Evolutionary conservation across 2,113 vertebrate species (phyloP).

Genomic region (Anseranas semipalmata): DNA sequence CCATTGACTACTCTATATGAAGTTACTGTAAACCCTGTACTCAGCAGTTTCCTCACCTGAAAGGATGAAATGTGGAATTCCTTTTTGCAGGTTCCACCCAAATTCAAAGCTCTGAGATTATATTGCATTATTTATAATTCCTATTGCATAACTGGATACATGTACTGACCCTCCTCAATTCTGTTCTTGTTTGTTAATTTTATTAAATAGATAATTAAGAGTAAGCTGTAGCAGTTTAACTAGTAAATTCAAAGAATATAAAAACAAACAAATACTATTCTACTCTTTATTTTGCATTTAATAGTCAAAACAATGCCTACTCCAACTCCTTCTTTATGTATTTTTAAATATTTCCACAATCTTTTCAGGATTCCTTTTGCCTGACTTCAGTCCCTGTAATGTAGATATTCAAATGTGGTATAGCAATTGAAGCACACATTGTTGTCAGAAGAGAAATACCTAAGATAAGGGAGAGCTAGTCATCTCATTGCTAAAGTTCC

Average conservation of each 20-base stretch:
- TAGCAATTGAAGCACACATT: not conserved
- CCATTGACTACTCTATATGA: not conserved
- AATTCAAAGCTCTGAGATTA: not conserved
- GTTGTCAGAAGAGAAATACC: not conserved
- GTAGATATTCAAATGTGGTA: not conserved
- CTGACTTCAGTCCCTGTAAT: not conserved
- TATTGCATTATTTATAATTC: not conserved
- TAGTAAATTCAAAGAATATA: not conserved
- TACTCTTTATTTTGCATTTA: not conserved
- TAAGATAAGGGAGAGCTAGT: not conserved
- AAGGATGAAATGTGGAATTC: not conserved
- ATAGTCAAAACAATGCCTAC: not conserved
- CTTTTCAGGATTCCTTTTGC: not conserved
- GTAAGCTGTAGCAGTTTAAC: not conserved
- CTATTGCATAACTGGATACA: not conserved
- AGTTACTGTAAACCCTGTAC: not conserved
- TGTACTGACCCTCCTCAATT: not conserved
- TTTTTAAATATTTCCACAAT: not conserved
- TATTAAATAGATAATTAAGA: not conserved
- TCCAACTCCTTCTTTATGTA: not conserved
- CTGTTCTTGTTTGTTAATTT: not conserved
- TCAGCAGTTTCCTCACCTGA: not conserved
- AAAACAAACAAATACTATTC: not conserved
- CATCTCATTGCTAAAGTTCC: not conserved
- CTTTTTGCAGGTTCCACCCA: not conserved